Percentiles rank a stretch among this genome's conserved stretches.
These are phyloP conservation scores for Bryconaethiops microstoma DNA, from an alignment of 2,797 vertebrate species.

Conservation along the genomic window DNA sequence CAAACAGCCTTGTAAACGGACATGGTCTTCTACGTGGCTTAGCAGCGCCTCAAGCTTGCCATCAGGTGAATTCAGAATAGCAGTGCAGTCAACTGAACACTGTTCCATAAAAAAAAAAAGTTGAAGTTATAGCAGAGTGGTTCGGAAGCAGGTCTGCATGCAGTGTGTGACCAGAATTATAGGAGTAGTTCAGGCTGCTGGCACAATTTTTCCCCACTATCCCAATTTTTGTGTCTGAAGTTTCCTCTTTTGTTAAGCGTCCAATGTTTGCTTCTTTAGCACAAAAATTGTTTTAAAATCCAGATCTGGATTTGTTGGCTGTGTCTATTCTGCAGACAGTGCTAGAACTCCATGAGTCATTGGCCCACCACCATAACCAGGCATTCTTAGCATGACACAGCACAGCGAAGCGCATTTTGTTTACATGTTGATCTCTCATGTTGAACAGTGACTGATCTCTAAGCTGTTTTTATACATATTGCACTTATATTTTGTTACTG, in stretches of 20 bases:
- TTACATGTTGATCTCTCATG: too few relatives aligned
- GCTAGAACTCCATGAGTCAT: too few relatives aligned
- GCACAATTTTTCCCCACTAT: not conserved
- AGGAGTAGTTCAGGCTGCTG: not conserved
- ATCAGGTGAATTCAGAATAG: not conserved
- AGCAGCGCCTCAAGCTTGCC: not conserved
- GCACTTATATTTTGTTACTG: too few relatives aligned
- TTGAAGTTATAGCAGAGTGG: conserved; percentile 37
- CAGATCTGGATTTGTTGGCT: too few relatives aligned
- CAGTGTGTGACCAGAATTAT: not conserved
- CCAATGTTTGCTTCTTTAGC: not conserved
- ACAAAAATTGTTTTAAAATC: too few relatives aligned
- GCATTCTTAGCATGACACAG: too few relatives aligned
- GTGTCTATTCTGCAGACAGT: too few relatives aligned
- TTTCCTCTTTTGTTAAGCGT: not conserved
- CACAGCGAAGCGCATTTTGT: too few relatives aligned
- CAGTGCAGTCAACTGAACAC: not conserved
- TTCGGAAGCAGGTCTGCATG: conserved; percentile 4
- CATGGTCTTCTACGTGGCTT: conserved; percentile 19
- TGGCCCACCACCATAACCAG: too few relatives aligned
- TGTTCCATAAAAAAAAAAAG: not conserved
- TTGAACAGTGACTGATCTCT: too few relatives aligned
- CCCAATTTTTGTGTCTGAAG: not conserved
- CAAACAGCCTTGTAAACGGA: not conserved
- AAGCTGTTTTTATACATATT: too few relatives aligned